Evolutionary conservation across 2,113 vertebrate genomes (phyloP), one percentile per base, ranked within the genome.

Genomic region (Anoplopoma fimbria): DNA sequence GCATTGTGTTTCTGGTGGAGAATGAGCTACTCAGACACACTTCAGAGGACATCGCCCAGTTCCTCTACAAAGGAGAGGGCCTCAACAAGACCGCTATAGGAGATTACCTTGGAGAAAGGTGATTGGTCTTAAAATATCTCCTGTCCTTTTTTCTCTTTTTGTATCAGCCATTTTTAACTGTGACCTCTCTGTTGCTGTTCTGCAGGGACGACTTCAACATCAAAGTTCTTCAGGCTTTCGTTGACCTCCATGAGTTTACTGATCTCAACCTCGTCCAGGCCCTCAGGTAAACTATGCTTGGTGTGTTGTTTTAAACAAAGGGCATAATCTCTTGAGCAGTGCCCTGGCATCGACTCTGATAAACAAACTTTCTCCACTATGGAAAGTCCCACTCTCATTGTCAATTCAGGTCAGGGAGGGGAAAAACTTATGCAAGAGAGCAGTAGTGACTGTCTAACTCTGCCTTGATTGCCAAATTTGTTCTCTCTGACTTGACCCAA

Each of bases 191-290:
- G 21, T 36, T 53, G 3, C 42, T 69, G 21, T 64, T 12, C 60
- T 88, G 34, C 81, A 98, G 97, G 92, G 97, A 98, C 53, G 97
- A 98, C 69, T 96, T 97, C 76, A 98, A 98, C 88, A 93, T 98
- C 79, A 96, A 96, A 17, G 97, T 98, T 58, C 96, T 98, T 72
- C 97, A 97, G 77, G 96, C 96, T 36, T 98, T 98, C 42, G 97
- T 98, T 61, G 97, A 98, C 88, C 96, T 98, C 69, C 97, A 98
- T 0, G 97, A 98, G 91, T 98, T 98, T 91, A 98, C 97, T 0
- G 97, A 98, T 92, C 96, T 98, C 77, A 98, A 98, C 82, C 90
- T 98, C n/a, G 97, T 98, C 15, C 97, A 98, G 89, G 97, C 97
- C 6, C 97, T 98, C 83, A 95, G 97, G 97, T 97, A 86, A 95